Evolutionary conservation across 2,113 vertebrate genomes (phyloP), one percentile per base, ranked within the genome.

Genomic region (Stigmatopora nigra): DNA sequence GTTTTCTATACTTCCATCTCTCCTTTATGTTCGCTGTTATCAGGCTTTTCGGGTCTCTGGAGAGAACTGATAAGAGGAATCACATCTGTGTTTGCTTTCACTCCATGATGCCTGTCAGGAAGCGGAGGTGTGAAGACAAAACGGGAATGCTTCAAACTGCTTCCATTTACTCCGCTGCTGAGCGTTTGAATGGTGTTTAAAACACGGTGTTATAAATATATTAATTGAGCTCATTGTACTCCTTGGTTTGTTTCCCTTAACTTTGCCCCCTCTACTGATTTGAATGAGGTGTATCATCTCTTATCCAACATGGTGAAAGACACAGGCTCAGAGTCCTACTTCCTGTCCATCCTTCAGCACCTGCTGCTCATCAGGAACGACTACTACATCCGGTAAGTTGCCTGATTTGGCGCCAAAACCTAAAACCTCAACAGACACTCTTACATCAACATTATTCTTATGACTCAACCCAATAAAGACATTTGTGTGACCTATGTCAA

Each of bases 301-400:
- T 85, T 99, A 25, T 95, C 95, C 77, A 98, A 99, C 48, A 93
- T 98, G 94, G 81, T 99, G 84, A 98, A 92, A 84, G 97, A 98
- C 70, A 98, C 97, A 1, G 74, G 88, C 57, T 93, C 95, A 7
- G 97, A 98, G 83, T 72, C 89, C 47, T 97, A 94, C 83, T 92
- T 99, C 70, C 83, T 98, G 62, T 99, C 97, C 6, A 92, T 99
- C 78, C 92, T 99, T 2, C 97, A 99, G 83, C 97, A 99, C 73
- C 92, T 98, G 66, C 87, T 99, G 35, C 95, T 99, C 70, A 95
- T 99, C 81, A 92, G 97, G 85, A 98, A 92, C 12, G 96, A 99
- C 86, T 99, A 98, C 88, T 98, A 94, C 82, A 86, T 98, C 84
- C 90, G 93, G 97, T 98, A 85, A 15, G 19, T 20, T 22, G 51